Conservation (phyloP, 2,888 invertebrate genomes). For the Stenchaetothrips biformis region DNA sequence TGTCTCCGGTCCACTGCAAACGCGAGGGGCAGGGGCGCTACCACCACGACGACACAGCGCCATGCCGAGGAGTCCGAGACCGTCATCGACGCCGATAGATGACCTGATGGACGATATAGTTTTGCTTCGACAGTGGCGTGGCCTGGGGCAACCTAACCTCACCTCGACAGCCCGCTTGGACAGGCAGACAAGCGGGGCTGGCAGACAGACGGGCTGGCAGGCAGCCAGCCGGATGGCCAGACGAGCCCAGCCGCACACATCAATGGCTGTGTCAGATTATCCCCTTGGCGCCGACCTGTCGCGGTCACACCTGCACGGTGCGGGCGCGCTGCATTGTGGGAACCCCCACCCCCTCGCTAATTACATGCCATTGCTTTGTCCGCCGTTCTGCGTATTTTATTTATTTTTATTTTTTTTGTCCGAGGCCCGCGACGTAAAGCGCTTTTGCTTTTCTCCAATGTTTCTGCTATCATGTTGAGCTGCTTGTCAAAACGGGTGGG, state of each 20-base stretch:
- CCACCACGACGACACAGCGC: too few relatives aligned
- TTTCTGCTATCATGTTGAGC: slow-evolving; percentile 10
- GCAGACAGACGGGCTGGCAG: too few relatives aligned
- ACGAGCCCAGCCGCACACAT: not conserved
- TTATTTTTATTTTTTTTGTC: not conserved
- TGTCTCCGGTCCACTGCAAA: too few relatives aligned
- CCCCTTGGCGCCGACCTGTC: slow-evolving; percentile 21
- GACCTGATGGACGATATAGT: too few relatives aligned
- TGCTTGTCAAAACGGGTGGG: slow-evolving; percentile 2
- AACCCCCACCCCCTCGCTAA: not conserved
- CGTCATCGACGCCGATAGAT: too few relatives aligned
- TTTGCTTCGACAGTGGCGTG: too few relatives aligned
- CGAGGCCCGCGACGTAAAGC: not conserved
- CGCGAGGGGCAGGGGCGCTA: too few relatives aligned
- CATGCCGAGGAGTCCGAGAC: too few relatives aligned
- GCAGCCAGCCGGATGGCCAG: not conserved
- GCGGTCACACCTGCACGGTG: slow-evolving; percentile 7
- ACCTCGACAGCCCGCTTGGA: too few relatives aligned
- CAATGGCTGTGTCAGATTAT: slow-evolving; percentile 21
- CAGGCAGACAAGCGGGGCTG: too few relatives aligned
- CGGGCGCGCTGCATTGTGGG: not conserved
- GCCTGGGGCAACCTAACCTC: too few relatives aligned
- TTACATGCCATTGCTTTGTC: not conserved
- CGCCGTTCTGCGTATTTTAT: not conserved
- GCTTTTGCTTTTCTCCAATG: slow-evolving; percentile 2